A percentile compares a stretch with the other conserved stretches of the same genome.
Conservation (phyloP, 2,888 invertebrate genomes). For the Drymonia ruficornis region DNA sequence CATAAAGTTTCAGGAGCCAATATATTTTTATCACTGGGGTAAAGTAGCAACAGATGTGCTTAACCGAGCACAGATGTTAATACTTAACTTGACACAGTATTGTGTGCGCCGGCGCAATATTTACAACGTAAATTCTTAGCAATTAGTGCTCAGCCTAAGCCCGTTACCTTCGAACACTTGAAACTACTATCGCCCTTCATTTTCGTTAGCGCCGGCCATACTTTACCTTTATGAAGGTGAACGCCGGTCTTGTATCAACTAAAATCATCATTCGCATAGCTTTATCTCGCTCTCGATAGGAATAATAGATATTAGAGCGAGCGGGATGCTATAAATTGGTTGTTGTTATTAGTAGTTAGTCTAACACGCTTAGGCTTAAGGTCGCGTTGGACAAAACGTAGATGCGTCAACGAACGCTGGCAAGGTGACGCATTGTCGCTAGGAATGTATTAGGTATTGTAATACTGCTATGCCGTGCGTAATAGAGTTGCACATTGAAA, state of each 20-base stretch:
- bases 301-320: constrained; percentile 55
- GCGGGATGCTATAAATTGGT: constrained; percentile 67
- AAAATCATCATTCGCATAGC: constrained; percentile 61
- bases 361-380: constrained; percentile 75
- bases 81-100: constrained; percentile 16
- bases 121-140: constrained; percentile 57
- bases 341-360: constrained; percentile 71
- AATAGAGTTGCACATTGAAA: constrained; percentile 46
- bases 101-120: constrained; percentile 22
- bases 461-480: constrained; percentile 56
- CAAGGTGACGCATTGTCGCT: constrained; percentile 80
- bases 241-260: constrained; percentile 54
- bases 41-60: constrained; percentile 21
- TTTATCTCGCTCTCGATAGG: constrained; percentile 60
- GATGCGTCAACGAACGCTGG: constrained; percentile 82
- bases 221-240: constrained; percentile 78
- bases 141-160: constrained; percentile 66
- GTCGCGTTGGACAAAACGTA: constrained; percentile 80
- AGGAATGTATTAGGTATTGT: constrained; percentile 76
- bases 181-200: constrained; percentile 79
- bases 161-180: constrained; percentile 74
- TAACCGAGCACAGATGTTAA: constrained; percentile 20
- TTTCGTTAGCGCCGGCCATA: constrained; percentile 80
- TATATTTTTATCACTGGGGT: neutral
- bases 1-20: neutral